phyloP scores from a whole-genome alignment of 2,888 invertebrate species.

The Drosophila birchii region DNA sequence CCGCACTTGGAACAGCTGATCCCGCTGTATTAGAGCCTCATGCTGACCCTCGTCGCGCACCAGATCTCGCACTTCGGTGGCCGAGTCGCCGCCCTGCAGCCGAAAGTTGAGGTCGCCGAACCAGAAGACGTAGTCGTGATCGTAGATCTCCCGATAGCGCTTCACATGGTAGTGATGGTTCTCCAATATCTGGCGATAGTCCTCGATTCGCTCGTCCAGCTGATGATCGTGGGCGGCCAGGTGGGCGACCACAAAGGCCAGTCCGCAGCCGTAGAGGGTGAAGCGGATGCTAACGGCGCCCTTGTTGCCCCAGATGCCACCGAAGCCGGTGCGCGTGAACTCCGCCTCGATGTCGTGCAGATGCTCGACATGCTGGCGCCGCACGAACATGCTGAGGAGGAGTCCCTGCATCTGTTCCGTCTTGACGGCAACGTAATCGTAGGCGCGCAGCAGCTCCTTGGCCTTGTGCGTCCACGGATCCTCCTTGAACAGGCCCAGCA shows the following conservation, averaged over 20 bases:
- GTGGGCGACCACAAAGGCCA: slow-evolving; percentile 95
- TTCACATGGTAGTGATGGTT: slow-evolving; percentile 91
- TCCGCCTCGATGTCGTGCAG: slow-evolving; percentile 93
- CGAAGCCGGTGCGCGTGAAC: slow-evolving; percentile 95
- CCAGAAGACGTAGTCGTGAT: slow-evolving; percentile 98
- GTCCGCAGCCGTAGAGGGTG: slow-evolving; percentile 93
- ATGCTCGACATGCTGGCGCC: slow-evolving; percentile 92
- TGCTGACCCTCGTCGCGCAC: slow-evolving; percentile 89
- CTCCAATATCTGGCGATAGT: slow-evolving; percentile 94
- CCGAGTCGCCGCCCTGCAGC: slow-evolving; percentile 88
- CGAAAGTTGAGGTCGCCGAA: slow-evolving; percentile 96
- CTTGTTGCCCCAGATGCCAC: slow-evolving; percentile 98
- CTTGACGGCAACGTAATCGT: slow-evolving; percentile 91
- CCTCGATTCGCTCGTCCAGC: slow-evolving; percentile 92
- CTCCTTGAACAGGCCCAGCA: slow-evolving; percentile 92
- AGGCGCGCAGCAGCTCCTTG: slow-evolving; percentile 88
- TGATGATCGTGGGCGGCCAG: slow-evolving; percentile 95
- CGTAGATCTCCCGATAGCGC: slow-evolving; percentile 93
- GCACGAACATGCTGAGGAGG: slow-evolving; percentile 91
- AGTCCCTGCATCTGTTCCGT: slow-evolving; percentile 94
- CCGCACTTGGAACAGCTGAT: slow-evolving; percentile 91
- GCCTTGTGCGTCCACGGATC: slow-evolving; percentile 93
- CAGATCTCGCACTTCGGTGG: slow-evolving; percentile 88
- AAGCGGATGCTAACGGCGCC: slow-evolving; percentile 95
- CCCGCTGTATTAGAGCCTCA: slow-evolving; percentile 88